Evolutionary conservation across 2,888 invertebrate species (phyloP).

Genomic region (Caradrina clavipalpis): DNA sequence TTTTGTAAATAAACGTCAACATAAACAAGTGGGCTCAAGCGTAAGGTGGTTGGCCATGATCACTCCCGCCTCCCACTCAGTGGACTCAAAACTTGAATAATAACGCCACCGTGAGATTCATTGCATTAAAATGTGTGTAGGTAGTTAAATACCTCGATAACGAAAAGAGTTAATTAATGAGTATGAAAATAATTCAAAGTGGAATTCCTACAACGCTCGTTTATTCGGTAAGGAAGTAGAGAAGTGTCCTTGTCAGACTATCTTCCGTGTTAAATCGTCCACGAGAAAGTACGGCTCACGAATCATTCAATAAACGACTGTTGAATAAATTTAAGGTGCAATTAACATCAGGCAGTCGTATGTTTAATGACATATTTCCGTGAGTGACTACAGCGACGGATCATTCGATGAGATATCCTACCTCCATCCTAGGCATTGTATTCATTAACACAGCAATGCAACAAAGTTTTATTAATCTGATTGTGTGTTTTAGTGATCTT

Average conservation of each 20-base stretch:
- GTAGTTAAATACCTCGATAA: slow-evolving; percentile 28
- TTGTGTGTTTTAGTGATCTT: slow-evolving; percentile 34
- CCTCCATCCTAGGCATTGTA: slow-evolving; percentile 6
- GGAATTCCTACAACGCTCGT: slow-evolving; percentile 63
- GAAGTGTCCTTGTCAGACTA: slow-evolving; percentile 66
- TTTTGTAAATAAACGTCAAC: slow-evolving; percentile 50
- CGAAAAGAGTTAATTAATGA: slow-evolving; percentile 50
- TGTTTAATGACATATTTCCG: slow-evolving; percentile 55
- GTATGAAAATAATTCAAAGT: slow-evolving; percentile 48
- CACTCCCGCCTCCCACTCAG: slow-evolving; percentile 47
- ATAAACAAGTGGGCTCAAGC: slow-evolving; percentile 47
- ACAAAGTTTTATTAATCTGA: slow-evolving; percentile 44
- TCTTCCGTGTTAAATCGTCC: slow-evolving; percentile 69
- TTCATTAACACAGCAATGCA: slow-evolving; percentile 27
- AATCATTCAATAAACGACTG: slow-evolving; percentile 49
- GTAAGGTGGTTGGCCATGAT: slow-evolving; percentile 59
- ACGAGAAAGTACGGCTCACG: slow-evolving; percentile 70
- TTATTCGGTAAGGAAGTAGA: slow-evolving; percentile 67
- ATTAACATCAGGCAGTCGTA: slow-evolving; percentile 49
- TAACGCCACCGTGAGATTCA: slow-evolving; percentile 41
- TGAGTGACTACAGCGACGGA: slow-evolving; percentile 25
- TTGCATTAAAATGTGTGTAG: slow-evolving; percentile 26
- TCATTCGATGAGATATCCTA: slow-evolving; percentile 19
- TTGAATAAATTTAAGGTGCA: slow-evolving; percentile 57
- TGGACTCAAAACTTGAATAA: slow-evolving; percentile 43